These are phyloP conservation scores for Crotalus horridus DNA, from an alignment of 2,113 vertebrate species.

Conservation along the genomic window DNA sequence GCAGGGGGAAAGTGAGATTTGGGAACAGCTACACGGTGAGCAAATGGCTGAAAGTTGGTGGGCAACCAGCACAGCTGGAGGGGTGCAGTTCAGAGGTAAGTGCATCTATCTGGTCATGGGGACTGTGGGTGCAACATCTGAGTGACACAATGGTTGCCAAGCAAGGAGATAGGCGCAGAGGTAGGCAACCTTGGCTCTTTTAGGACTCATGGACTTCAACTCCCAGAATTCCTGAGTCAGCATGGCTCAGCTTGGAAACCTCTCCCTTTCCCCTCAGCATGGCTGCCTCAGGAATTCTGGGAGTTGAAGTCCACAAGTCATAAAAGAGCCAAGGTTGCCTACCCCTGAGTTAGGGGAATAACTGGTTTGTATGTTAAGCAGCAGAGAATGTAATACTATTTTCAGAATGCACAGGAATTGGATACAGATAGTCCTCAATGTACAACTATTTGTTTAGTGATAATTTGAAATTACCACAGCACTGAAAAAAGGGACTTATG, in stretches of 20 bases:
- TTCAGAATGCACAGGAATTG: neutral
- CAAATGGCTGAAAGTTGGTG: conserved; percentile 64
- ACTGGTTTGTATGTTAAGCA: neutral
- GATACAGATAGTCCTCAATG: neutral
- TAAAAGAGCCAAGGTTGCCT: too few species aligned
- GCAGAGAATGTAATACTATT: neutral
- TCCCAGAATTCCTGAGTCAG: too few species aligned
- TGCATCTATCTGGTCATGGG: neutral
- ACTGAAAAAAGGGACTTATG: too few species aligned
- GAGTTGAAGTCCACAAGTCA: too few species aligned
- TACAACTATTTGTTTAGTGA: neutral
- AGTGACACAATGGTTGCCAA: neutral
- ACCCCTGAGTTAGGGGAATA: neutral
- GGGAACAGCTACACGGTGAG: conserved; percentile 67
- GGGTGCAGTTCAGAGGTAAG: conserved; percentile 65
- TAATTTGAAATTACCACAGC: neutral
- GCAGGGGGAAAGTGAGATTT: conserved; percentile 41
- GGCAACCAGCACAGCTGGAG: conserved; percentile 70
- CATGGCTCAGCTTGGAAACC: too few species aligned
- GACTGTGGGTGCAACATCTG: neutral
- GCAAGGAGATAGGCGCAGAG: neutral
- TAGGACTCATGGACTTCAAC: too few species aligned
- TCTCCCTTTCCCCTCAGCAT: too few species aligned
- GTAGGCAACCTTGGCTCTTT: too few species aligned
- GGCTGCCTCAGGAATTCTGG: too few species aligned